Percentiles rank a stretch among this genome's conserved stretches.
These are phyloP conservation scores for Eilema depressum DNA, from an alignment of 2,888 invertebrate species.

Conservation along the genomic window DNA sequence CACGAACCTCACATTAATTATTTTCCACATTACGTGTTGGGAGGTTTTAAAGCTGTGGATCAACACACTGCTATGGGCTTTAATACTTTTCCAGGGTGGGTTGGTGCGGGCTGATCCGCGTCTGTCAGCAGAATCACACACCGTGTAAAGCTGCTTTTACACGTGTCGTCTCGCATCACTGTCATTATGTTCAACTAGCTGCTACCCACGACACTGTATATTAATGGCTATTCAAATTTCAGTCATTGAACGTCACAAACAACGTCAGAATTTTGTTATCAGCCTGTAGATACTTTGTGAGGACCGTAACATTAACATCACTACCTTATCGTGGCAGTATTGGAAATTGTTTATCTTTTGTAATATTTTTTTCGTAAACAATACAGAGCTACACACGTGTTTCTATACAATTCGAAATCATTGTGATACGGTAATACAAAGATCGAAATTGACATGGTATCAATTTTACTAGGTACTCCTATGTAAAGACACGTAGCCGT, in stretches of 20 bases:
- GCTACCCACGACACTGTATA: conserved; percentile 34
- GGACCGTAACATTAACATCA: conserved; percentile 12
- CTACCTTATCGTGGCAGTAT: not conserved
- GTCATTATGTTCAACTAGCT: conserved; percentile 42
- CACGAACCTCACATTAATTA: not conserved
- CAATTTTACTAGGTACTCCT: too few species aligned
- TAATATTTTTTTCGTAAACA: not conserved
- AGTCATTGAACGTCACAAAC: conserved; percentile 33
- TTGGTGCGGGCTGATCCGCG: not conserved
- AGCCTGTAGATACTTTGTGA: conserved; percentile 1
- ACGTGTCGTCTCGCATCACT: conserved; percentile 38
- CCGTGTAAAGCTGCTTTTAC: not conserved
- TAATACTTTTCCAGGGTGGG: not conserved
- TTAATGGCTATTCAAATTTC: conserved; percentile 45
- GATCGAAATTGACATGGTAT: too few species aligned
- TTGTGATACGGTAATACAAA: too few species aligned
- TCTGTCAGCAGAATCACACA: not conserved
- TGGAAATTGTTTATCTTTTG: not conserved
- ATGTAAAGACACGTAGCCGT: too few species aligned
- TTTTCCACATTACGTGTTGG: not conserved
- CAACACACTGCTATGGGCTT: not conserved
- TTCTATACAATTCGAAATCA: too few species aligned
- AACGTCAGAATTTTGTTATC: conserved; percentile 29
- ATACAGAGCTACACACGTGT: too few species aligned
- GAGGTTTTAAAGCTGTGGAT: too few species aligned